These are phyloP conservation scores for Chironomus riparius DNA, from an alignment of 2,888 invertebrate genomes.

Conservation along the genomic window DNA sequence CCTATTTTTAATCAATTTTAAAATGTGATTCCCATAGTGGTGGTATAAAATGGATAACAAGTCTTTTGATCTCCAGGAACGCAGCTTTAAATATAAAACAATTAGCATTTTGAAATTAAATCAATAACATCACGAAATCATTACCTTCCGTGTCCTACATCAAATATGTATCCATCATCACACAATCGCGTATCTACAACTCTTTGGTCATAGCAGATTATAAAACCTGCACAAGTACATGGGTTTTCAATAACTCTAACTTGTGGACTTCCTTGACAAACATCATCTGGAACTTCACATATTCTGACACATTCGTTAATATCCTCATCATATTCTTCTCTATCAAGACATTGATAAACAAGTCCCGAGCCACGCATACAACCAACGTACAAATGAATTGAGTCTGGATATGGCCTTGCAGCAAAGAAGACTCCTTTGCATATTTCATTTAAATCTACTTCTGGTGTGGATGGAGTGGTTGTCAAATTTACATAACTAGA, in stretches of 20 bases:
- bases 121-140: too few relatives aligned
- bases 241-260: neutral
- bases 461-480: neutral
- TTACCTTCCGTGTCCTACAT: neutral
- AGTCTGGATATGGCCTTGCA: neutral
- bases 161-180: neutral
- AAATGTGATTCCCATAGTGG: too few relatives aligned
- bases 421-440: slow-evolving; percentile 4
- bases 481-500: neutral
- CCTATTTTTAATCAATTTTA: too few relatives aligned
- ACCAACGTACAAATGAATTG: neutral
- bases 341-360: neutral
- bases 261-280: neutral
- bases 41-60: neutral
- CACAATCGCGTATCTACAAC: neutral
- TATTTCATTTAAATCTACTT: neutral
- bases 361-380: neutral
- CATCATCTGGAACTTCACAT: neutral
- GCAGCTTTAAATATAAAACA: neutral
- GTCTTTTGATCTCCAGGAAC: neutral
- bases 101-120: too few relatives aligned
- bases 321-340: neutral
- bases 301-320: neutral
- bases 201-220: neutral
- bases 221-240: neutral